Percentiles rank a stretch among this genome's conserved stretches.
Conservation (phyloP, 2,113 vertebrate genomes). For the Ctenodactylus gundi region DNA sequence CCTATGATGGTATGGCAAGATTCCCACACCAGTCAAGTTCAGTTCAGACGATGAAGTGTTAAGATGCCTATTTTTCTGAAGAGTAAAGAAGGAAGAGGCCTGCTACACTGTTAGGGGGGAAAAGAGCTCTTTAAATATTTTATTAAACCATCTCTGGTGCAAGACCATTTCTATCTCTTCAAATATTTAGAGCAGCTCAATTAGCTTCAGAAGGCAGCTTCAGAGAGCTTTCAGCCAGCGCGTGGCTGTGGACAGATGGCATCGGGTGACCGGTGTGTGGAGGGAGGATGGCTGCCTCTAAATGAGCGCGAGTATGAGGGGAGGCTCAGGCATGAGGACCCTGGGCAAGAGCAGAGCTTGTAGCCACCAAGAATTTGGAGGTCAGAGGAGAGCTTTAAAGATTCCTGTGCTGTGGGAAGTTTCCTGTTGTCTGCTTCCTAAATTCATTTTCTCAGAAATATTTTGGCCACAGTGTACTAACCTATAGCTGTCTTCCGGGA, state of each 20-base stretch:
- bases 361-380: slow-evolving; percentile 51
- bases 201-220: slow-evolving; percentile 40
- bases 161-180: slow-evolving; percentile 61
- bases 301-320: background rate
- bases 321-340: background rate
- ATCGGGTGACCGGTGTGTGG: background rate
- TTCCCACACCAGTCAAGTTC: slow-evolving; percentile 59
- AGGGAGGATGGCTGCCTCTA: background rate
- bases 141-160: slow-evolving; percentile 60
- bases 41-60: slow-evolving; percentile 36
- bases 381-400: background rate
- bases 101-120: background rate
- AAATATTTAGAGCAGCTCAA: slow-evolving; percentile 61
- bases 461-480: background rate
- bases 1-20: slow-evolving; percentile 18
- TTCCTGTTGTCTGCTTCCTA: background rate
- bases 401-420: background rate
- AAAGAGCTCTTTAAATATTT: slow-evolving; percentile 76
- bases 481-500: background rate
- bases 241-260: slow-evolving; percentile 35
- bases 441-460: slow-evolving; percentile 16
- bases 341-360: background rate
- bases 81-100: slow-evolving; percentile 56
- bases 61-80: slow-evolving; percentile 49
- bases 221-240: background rate